These are phyloP conservation scores for Tenthredo livida DNA, from an alignment of 2,888 invertebrate genomes.

Conservation along the genomic window DNA sequence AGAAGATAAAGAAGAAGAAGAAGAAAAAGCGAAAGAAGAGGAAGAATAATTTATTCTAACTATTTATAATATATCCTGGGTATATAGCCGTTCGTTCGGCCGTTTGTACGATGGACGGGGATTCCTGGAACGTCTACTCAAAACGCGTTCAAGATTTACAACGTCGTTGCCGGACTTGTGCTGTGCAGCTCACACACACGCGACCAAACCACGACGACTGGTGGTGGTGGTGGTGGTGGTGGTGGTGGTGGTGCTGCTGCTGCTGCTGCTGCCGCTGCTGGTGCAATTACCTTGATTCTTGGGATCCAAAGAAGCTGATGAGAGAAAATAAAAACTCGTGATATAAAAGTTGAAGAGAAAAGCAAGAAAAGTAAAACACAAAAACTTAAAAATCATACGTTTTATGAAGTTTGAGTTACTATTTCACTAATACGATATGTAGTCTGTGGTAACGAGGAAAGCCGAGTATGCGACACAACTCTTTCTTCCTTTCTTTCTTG, in stretches of 20 bases:
- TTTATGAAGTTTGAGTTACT: neutral
- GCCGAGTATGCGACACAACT: neutral
- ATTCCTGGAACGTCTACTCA: slow-evolving; percentile 48
- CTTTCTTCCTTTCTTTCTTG: neutral
- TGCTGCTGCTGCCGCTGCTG: neutral
- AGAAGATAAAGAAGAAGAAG: neutral
- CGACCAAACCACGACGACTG: neutral
- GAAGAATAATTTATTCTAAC: slow-evolving; percentile 1
- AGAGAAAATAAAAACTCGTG: slow-evolving; percentile 33
- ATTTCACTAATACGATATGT: neutral
- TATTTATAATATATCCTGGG: slow-evolving; percentile 12
- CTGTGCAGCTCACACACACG: slow-evolving; percentile 31
- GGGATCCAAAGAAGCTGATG: slow-evolving; percentile 30
- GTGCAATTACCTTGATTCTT: slow-evolving; percentile 47
- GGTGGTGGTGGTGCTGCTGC: neutral
- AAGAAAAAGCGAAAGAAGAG: neutral
- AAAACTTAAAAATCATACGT: neutral
- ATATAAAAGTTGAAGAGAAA: neutral
- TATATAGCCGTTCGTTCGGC: neutral
- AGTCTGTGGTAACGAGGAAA: neutral
- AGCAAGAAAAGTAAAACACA: neutral
- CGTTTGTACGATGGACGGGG: slow-evolving; percentile 9
- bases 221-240: neutral
- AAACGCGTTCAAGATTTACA: slow-evolving; percentile 50
- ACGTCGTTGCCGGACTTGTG: slow-evolving; percentile 35